Percentiles rank a stretch among this genome's conserved stretches.
Conservation (phyloP, 2,797 vertebrate species). For the Paedocypris micromegethes region DNA sequence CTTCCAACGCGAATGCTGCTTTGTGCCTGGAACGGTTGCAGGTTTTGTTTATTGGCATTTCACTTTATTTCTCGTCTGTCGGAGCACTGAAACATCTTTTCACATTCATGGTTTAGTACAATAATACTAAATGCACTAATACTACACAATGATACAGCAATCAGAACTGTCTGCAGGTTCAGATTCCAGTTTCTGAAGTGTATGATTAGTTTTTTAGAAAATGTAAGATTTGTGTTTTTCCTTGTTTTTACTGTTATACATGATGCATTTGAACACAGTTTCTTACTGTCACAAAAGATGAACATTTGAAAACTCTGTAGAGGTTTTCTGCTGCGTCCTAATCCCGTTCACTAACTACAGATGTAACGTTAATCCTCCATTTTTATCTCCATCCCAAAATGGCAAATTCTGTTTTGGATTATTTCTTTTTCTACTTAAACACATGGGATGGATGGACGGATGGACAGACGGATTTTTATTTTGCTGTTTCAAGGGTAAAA, state of each 20-base stretch:
- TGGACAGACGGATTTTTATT: too few species aligned
- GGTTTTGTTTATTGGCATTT: constrained; percentile 29
- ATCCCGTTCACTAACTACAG: constrained; percentile 1
- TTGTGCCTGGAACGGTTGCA: constrained; percentile 10
- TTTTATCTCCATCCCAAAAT: background rate
- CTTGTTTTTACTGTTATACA: too few species aligned
- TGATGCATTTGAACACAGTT: too few species aligned
- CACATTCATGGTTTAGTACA: too few species aligned
- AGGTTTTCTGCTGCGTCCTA: constrained; percentile 1
- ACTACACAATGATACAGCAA: too few species aligned
- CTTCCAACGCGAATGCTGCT: constrained; percentile 1
- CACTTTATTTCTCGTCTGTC: constrained; percentile 28
- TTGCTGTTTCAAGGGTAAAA: too few species aligned
- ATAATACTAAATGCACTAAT: too few species aligned
- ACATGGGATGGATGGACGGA: background rate
- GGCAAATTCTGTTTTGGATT: constrained; percentile 1
- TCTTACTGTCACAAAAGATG: too few species aligned
- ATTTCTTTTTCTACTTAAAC: constrained; percentile 8
- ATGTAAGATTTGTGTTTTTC: too few species aligned
- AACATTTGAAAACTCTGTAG: background rate
- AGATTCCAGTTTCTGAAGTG: too few species aligned
- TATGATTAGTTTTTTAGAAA: too few species aligned
- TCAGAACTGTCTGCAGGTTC: too few species aligned
- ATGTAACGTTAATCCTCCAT: constrained; percentile 11
- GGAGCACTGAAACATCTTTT: constrained; percentile 22